Evolutionary conservation across 2,113 vertebrate genomes (phyloP), one percentile per base, ranked within the genome.

Genomic region (Verasper variegatus): DNA sequence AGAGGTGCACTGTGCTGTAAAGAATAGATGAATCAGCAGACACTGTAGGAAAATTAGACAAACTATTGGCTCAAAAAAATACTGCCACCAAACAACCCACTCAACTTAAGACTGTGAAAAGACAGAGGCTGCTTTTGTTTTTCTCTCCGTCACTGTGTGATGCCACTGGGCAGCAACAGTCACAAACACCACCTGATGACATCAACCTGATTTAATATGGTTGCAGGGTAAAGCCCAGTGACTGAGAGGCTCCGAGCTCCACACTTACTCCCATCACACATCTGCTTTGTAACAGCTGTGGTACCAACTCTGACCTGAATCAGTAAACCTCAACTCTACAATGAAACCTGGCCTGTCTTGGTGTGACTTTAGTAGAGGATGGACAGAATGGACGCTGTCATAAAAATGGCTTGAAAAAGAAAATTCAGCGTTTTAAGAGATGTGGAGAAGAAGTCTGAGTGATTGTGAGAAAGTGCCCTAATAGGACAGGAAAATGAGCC

Each of bases 401-500:
- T 55, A 69, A 82, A 71, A 67, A 81, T 62, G 63, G 66, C 62
- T 79, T 80, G 4, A 42, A 42, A 42, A 9, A 2, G 13, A 13
- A 3, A 3, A 4, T 59, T 23, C 7, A 8, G 21, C 7, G 66
- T 74, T 76, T 79, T 82, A 63, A 59, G 49, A 78, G 82, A 83
- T 59, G 61, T 59, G 52, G 56, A 63, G 58, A 68, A 71, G 24
- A 76, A 72, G 27, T 40, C 35, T 67, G 74, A 84, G 58, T 74
- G 62, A 86, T 65, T 71, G 73, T 60, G 58, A 75, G 80, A 89
- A 81, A 73, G 35, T 67, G 61, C n/a, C 54, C 54, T 81, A 81
- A 79, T 74, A 58, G 74, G 73, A 86, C 55, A 69, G 55, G 71
- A 78, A 82, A 90, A 91, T 75, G 66, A 87, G 73, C 42, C n/a